phyloP scores from a whole-genome alignment of 2,888 invertebrate genomes.

The Bombyx huttoni region DNA sequence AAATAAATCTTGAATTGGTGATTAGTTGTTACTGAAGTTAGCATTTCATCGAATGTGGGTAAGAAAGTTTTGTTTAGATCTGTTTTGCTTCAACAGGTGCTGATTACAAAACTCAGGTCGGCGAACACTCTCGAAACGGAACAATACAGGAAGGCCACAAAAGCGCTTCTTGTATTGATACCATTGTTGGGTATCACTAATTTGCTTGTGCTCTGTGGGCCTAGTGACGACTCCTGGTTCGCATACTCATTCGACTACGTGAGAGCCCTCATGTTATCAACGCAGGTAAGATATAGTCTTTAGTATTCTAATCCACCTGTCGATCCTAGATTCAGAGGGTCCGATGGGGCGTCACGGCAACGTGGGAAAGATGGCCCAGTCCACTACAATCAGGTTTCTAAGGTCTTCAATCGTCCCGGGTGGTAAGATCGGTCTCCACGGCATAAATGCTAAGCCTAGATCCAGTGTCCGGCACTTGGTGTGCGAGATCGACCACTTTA shows the following conservation, averaged over 20 bases:
- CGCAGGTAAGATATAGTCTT: slow-evolving; percentile 78
- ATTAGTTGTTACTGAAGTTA: background rate
- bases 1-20: no score
- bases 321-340: no score
- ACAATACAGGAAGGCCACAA: slow-evolving; percentile 91
- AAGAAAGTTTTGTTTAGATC: background rate
- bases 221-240: slow-evolving; percentile 81
- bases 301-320: no score
- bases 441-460: no score
- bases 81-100: slow-evolving; percentile 72
- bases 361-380: no score
- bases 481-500: no score
- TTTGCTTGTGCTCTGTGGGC: slow-evolving; percentile 86
- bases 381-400: no score
- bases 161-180: slow-evolving; percentile 91
- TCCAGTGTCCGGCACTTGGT: no score
- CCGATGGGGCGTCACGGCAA: no score
- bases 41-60: background rate
- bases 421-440: no score
- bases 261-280: slow-evolving; percentile 87
- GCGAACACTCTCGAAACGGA: slow-evolving; percentile 92
- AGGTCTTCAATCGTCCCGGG: no score
- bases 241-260: slow-evolving; percentile 83
- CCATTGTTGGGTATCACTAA: slow-evolving; percentile 95
- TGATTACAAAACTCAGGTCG: slow-evolving; percentile 93